These are phyloP conservation scores for Melanocharis versteri DNA, from an alignment of 2,113 vertebrate genomes.

Conservation along the genomic window DNA sequence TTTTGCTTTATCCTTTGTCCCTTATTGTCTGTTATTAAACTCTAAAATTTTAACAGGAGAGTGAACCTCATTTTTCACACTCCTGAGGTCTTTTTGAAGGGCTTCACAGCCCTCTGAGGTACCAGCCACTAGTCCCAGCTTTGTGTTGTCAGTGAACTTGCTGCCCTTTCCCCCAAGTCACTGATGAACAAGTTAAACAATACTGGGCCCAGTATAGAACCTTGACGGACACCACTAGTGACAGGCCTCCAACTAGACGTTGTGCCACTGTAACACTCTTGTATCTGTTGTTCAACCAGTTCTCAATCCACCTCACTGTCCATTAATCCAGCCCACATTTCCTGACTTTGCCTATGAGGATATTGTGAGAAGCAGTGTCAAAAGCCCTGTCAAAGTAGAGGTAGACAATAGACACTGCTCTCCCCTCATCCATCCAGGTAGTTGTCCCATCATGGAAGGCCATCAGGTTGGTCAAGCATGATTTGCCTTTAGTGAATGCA, in stretches of 20 bases:
- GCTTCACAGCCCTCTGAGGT: background rate
- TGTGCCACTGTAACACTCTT: background rate
- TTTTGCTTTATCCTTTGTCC: too few relatives aligned
- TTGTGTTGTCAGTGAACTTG: background rate
- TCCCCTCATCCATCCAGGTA: background rate
- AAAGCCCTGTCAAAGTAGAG: background rate
- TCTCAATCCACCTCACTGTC: background rate
- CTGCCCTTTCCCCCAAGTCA: background rate
- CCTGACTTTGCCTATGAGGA: background rate
- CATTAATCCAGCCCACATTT: background rate
- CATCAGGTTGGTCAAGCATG: background rate
- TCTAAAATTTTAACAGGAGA: too few relatives aligned
- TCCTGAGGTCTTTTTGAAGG: background rate
- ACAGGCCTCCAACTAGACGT: background rate
- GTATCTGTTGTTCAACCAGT: background rate
- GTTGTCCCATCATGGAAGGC: background rate
- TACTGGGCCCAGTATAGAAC: background rate
- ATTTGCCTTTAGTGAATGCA: background rate
- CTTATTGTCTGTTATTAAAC: too few relatives aligned
- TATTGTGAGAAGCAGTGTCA: background rate
- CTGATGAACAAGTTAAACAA: background rate
- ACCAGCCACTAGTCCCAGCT: background rate
- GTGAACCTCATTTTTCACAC: too few relatives aligned
- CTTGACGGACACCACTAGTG: background rate
- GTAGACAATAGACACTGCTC: background rate